Base-by-base conservation (phyloP, 2,113 vertebrate genomes). In the Raja brachyura region DNA sequence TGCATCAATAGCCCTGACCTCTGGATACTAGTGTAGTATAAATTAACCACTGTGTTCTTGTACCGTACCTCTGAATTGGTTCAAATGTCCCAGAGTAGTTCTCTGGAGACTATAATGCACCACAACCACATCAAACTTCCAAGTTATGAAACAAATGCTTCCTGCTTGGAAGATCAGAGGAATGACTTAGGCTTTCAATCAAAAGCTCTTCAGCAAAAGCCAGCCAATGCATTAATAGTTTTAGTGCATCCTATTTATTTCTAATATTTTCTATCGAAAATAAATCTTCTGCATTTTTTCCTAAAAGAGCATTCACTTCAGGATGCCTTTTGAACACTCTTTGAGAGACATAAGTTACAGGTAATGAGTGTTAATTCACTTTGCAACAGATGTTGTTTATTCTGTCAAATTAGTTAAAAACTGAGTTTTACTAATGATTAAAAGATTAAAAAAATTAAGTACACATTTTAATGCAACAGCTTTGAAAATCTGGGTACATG, bases 331-430 rank as follows among this genome's bases (percentile, higher is more conserved):
- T 16, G 28, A 88, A 66, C 59, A 63, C 16, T 63, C 1, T n/a
- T 88, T 88, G 59, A 63, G 31, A 63, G 83, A 59, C 28, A 66
- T 56, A 33, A 88, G 66, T 92, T 92, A 54, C 28, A 22, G 66
- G 22, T 74, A 92, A 92, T 73, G 66, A 70, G 66, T 28, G 33
- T 8, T 70, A 20, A 39, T 92, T 73, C 68, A 92, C 31, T 22
- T 48, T 48, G 39, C 22, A 73, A 25, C 90, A 74, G 68, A 92
- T 92, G 33, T 92, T 92, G 66, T 92, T 92, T 92, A 73, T 92
- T 73, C 11, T 74, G 68, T 73, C 33, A 92, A 92, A 54, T 73
- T 73, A 73, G 68, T 92, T 73, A 54, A 92, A 90, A 74, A 39
- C 16, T 39, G 33, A 92, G 70, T 92, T 48, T 92, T 28, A 48